Evolutionary conservation across 2,113 vertebrate species (phyloP).

Genomic region (Oreochromis spilurus): DNA sequence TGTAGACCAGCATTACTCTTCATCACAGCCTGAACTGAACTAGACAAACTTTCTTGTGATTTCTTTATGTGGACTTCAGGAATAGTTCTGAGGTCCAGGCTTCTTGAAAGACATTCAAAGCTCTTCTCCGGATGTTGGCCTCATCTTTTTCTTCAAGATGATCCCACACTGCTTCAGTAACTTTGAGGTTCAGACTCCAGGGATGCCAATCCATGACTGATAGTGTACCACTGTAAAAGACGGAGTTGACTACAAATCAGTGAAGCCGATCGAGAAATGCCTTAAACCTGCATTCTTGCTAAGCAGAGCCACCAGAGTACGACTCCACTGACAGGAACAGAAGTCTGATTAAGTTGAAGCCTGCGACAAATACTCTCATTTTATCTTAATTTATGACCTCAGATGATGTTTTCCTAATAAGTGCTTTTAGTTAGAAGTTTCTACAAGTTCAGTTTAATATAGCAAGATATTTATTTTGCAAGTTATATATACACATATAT

Average conservation of each 20-base stretch:
- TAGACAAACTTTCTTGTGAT: no score
- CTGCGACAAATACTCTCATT: not conserved
- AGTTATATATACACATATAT: accelerated
- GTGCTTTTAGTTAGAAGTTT: not conserved
- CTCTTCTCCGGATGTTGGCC: not conserved
- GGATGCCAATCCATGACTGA: not conserved
- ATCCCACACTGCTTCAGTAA: not conserved
- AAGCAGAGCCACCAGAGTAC: not conserved
- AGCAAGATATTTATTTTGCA: not conserved
- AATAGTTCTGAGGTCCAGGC: not conserved
- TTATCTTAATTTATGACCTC: not conserved
- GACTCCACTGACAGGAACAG: not conserved
- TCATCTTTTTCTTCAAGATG: not conserved
- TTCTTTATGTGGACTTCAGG: no score
- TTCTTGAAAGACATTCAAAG: not conserved
- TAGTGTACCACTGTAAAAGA: not conserved
- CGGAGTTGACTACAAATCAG: accelerated
- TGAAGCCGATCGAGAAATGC: not conserved
- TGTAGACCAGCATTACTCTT: not conserved
- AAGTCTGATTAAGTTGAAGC: not conserved
- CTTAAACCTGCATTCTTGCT: not conserved
- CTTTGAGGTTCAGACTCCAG: not conserved
- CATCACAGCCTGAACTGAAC: no score
- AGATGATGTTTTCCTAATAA: not conserved
- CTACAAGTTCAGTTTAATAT: not conserved